These are phyloP conservation scores for Helobdella robusta DNA, from an alignment of 2,888 invertebrate species.

Conservation along the genomic window DNA sequence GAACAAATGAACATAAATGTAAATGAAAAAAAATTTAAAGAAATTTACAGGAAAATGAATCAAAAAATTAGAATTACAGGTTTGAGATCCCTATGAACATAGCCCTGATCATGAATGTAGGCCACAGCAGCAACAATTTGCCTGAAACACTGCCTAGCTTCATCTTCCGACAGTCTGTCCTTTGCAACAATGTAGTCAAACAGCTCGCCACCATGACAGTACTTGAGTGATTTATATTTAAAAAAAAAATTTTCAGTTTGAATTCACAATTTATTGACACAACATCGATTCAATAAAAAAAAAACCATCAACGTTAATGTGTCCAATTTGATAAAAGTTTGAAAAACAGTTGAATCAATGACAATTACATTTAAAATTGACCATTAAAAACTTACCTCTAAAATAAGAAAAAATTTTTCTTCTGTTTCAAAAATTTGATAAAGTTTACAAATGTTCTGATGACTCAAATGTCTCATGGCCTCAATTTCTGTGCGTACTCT, in stretches of 20 bases:
- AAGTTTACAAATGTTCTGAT: conserved; percentile 67
- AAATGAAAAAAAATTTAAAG: background rate
- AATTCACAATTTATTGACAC: too few species aligned
- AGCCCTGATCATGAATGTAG: conserved; percentile 65
- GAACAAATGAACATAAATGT: background rate
- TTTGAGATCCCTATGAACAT: conserved; percentile 70
- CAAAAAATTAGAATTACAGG: conserved; percentile 55
- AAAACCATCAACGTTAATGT: too few species aligned
- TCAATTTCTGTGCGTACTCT: conserved; percentile 64
- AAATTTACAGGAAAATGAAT: background rate
- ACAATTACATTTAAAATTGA: background rate
- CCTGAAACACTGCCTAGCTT: conserved; percentile 65
- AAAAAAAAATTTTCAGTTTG: background rate
- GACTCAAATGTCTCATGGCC: conserved; percentile 62
- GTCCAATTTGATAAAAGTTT: background rate
- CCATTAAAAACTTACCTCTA: conserved; percentile 63
- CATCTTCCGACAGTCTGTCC: conserved; percentile 61
- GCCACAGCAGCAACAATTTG: conserved; percentile 70
- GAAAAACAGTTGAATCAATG: background rate
- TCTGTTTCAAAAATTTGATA: conserved; percentile 70
- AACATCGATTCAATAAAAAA: too few species aligned
- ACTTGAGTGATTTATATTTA: conserved; percentile 45
- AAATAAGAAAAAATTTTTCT: conserved; percentile 64
- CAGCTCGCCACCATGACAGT: conserved; percentile 71
- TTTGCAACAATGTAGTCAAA: conserved; percentile 75